Base-by-base conservation (phyloP, 2,797 vertebrate species). In the Sebastes glaucus region DNA sequence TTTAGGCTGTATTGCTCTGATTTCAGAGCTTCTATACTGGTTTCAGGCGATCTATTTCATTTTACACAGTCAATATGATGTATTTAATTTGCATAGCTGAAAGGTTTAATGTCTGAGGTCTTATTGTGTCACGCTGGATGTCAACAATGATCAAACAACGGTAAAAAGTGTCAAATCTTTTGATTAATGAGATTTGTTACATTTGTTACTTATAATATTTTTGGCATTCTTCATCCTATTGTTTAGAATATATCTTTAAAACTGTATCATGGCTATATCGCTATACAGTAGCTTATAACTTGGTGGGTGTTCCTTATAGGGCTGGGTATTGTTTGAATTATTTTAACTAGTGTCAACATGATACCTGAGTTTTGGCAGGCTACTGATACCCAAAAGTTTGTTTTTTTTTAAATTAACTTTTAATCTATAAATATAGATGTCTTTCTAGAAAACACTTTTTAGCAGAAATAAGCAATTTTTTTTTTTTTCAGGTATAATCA, bases 61-160 rank as follows among this genome's bases (percentile, higher is more conserved):
- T 95, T 90, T 85, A 87, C 77, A 83, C 85, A 83, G 89, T 87
- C 90, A 94, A 93, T 94, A 94, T 83, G 92, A 85, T 91, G 89
- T 95, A 94, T 95, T 95, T 95, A 94, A 95, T 94, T 95, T 92
- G 94, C 89, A 93, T 91, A 87, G 85, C 84, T 82, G 78, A 81
- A 82, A 88, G 89, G 68, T 90, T 89, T 88, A 78, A 71, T 77
- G 72, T 86, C 71, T 83, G 23, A 38, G 67, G 62, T 78, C 77
- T 78, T 33, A 61, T 76, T 85, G 82, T 84, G 18, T 81, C 49
- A 84, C 42, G 23, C 25, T 68, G 53, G 32, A 66, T 75, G 73
- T 86, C 62, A 83, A 77, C 79, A 81, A 74, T 49, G 46, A 67
- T 83, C 69, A 83, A 80, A 84, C 83, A 80, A 67, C 33, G 38